Evolutionary conservation across 2,888 invertebrate genomes (phyloP), one percentile per base, ranked within the genome.

Genomic region (Oxycera nigricornis): DNA sequence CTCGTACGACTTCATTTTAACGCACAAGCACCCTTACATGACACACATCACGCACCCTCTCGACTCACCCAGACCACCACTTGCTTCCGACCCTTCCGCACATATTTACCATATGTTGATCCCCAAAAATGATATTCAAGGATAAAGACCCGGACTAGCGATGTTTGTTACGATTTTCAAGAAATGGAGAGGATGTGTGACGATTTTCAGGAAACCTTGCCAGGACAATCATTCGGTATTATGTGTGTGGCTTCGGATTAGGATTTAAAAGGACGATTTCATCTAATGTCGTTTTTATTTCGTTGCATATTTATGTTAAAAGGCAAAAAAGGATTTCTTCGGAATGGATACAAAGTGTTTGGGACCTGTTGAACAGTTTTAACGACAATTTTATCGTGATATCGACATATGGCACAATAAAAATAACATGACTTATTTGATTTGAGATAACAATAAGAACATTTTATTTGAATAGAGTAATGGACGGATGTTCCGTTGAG

Each of bases 211-310:
- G 17, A 55, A 55, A 24, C 55, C 2, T 55, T 20, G 22, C 55
- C 24, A 14, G 55, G 26, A 2, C 55, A 11, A 55, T n/a, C 46
- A 55, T 11, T 24, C 22, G 26, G 22, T 24, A 55, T 17, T 22
- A 55, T 55, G 14, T 24, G 14, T 55, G 11, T 17, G 55, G 26
- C 2, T 55, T 3, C 3, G 46, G 22, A 20, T 55, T 6, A 11
- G 22, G 55, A 55, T 55, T 55, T 55, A 55, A 55, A 11, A 24
- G 55, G 55, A 17, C 22, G 26, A 55, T 55, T 55, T 55, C 26
- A 14, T 11, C 3, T 24, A 3, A 55, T 55, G 55, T 55, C 2
- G 55, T 22, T 14, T 55, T 55, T 9, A 24, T 55, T 55, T 17
- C 26, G 2, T 7, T n/a, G n/a, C n/a, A n/a, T n/a, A n/a, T n/a